These are phyloP conservation scores for Furnarius figulus DNA, from an alignment of 2,113 vertebrate genomes.

Conservation along the genomic window DNA sequence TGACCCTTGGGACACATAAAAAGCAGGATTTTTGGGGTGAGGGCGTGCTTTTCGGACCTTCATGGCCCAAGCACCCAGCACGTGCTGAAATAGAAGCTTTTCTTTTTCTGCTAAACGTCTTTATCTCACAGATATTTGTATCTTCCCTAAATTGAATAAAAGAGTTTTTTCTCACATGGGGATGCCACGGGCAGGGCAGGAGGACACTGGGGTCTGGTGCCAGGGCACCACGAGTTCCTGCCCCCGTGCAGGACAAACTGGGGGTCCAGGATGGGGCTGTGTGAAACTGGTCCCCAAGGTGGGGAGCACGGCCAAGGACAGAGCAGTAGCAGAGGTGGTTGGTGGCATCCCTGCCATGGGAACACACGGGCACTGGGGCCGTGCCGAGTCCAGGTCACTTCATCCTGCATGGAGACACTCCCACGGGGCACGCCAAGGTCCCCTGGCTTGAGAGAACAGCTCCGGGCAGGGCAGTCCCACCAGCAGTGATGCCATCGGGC, in stretches of 20 bases:
- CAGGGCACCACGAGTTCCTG: fast-evolving
- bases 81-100: no score
- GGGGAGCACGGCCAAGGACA: fast-evolving
- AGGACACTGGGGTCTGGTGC: not conserved
- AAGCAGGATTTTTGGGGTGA: no score
- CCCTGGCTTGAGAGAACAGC: not conserved
- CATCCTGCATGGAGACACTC: not conserved
- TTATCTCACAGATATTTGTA: no score
- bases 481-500: not conserved
- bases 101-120: no score
- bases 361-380: fast-evolving
- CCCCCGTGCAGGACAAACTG: no score
- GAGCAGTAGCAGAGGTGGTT: not conserved
- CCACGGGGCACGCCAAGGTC: not conserved
- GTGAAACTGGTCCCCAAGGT: no score
- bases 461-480: not conserved
- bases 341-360: fast-evolving
- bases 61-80: no score
- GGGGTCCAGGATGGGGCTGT: no score
- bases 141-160: no score
- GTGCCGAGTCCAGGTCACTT: not conserved
- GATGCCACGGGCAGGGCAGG: not conserved
- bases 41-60: no score
- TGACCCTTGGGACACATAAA: no score
- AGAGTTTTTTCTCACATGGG: no score